Evolutionary conservation across 2,888 invertebrate genomes (phyloP).

Genomic region (Lasioglossum oenotherae): DNA sequence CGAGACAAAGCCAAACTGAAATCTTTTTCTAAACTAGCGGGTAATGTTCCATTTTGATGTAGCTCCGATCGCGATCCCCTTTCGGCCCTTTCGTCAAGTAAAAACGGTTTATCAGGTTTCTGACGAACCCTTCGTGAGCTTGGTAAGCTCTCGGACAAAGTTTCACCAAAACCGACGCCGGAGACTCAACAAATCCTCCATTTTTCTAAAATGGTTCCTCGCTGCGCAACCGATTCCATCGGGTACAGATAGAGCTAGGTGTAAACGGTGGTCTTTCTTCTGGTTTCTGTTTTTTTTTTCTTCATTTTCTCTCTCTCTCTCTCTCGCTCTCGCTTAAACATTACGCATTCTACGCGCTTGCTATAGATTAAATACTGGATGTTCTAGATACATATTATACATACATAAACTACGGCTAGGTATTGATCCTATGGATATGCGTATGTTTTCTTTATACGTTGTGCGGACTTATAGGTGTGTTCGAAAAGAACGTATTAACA

Average conservation of each 20-base stretch:
- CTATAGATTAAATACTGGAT: constrained; percentile 60
- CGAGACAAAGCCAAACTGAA: neutral
- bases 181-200: neutral
- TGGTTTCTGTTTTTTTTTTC: neutral
- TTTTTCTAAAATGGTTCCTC: too few relatives aligned
- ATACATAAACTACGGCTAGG: constrained; percentile 67
- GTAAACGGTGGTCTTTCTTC: constrained; percentile 29
- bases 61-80: neutral
- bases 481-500: constrained; percentile 34
- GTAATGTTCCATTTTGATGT: neutral
- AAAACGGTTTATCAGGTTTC: neutral
- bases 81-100: neutral
- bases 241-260: constrained; percentile 34
- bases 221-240: constrained; percentile 4
- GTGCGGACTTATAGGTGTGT: constrained; percentile 66
- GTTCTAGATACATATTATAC: constrained; percentile 71
- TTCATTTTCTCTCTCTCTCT: neutral
- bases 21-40: neutral
- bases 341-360: constrained; percentile 55
- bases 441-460: constrained; percentile 68
- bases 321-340: constrained; percentile 20
- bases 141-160: neutral
- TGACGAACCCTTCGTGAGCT: neutral
- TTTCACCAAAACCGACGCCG: neutral
- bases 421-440: constrained; percentile 76